These are phyloP conservation scores for Dromaius novaehollandiae DNA, from an alignment of 2,113 vertebrate species.

Conservation along the genomic window DNA sequence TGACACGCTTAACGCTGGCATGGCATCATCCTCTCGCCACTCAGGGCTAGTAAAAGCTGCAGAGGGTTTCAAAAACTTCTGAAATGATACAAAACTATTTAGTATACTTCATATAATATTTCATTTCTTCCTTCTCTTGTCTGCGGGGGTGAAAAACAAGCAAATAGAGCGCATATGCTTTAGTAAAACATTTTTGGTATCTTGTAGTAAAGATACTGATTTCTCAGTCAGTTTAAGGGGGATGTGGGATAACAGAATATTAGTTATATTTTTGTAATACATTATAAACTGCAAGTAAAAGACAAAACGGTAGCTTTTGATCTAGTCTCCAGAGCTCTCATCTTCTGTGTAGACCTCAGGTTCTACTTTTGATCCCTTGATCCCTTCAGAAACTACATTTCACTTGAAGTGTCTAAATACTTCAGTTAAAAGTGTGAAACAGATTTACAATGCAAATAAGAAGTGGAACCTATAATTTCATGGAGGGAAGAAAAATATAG, in stretches of 20 bases:
- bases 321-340: neutral
- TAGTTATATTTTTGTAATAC: neutral
- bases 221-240: neutral
- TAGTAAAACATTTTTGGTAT: neutral
- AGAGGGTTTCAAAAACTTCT: neutral
- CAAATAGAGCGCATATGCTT: neutral
- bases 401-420: neutral
- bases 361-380: neutral
- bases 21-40: neutral
- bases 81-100: neutral
- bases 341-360: neutral
- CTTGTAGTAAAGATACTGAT: neutral
- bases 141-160: neutral
- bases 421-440: neutral
- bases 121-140: neutral
- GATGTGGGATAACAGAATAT: neutral
- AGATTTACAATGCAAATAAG: neutral
- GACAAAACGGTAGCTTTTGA: neutral
- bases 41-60: neutral
- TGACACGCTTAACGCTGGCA: neutral
- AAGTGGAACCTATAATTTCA: neutral
- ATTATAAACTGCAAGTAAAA: neutral
- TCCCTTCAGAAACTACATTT: neutral
- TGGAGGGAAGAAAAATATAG: neutral
- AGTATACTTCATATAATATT: neutral